These are phyloP conservation scores for Callithrix jacchus DNA, from an alignment of 2,113 vertebrate genomes.

Conservation along the genomic window DNA sequence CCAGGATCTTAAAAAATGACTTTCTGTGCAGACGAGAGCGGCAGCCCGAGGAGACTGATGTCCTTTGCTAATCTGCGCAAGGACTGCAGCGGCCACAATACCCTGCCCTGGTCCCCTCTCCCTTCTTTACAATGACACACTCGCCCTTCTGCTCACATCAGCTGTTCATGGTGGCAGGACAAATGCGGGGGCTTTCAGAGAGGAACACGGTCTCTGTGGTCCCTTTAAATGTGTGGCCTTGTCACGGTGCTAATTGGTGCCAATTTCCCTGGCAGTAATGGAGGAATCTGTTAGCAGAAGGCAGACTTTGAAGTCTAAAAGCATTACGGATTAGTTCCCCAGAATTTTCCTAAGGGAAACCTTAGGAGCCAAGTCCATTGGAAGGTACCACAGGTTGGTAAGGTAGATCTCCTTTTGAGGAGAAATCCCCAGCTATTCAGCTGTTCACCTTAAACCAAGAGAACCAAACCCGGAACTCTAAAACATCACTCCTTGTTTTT, in stretches of 20 bases:
- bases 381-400: neutral
- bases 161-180: conserved; percentile 17
- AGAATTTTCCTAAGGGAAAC: conserved; percentile 44
- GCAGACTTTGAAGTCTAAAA: conserved; percentile 61
- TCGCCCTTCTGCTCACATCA: neutral
- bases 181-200: neutral
- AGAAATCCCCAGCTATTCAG: neutral
- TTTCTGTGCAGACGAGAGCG: conserved; percentile 60
- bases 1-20: conserved; percentile 75
- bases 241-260: conserved; percentile 64
- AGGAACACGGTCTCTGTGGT: conserved; percentile 30
- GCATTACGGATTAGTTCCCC: conserved; percentile 45
- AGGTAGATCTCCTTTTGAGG: conserved; percentile 48
- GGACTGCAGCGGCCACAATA: neutral
- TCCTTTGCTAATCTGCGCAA: conserved; percentile 71
- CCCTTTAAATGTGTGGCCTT: conserved; percentile 50
- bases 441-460: neutral
- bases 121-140: neutral
- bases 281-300: conserved; percentile 64
- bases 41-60: conserved; percentile 5
- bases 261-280: conserved; percentile 17
- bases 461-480: neutral
- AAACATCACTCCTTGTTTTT: conserved; percentile 18
- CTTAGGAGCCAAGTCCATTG: neutral
- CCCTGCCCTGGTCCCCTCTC: neutral